A percentile compares a stretch with the other conserved stretches of the same genome.
These are phyloP conservation scores for Eurytemora carolleeae DNA, from an alignment of 1,140 invertebrate species.

Conservation along the genomic window DNA sequence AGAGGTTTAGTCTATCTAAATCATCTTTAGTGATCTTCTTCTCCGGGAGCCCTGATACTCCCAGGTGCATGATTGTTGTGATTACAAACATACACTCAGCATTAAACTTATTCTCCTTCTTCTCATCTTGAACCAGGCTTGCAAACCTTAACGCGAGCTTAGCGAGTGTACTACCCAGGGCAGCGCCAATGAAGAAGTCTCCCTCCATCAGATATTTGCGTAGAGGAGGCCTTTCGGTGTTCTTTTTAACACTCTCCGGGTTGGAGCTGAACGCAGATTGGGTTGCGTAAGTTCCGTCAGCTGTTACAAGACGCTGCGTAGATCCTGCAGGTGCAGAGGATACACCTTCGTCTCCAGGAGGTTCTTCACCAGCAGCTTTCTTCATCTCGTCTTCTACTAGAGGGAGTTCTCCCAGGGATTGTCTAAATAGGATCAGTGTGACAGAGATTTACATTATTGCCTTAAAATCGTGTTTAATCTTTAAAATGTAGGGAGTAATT, in stretches of 20 bases:
- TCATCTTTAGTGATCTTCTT: slow-evolving; percentile 85
- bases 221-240: slow-evolving; percentile 48
- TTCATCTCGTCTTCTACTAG: slow-evolving; percentile 72
- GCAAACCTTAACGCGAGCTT: slow-evolving; percentile 62
- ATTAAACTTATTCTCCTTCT: slow-evolving; percentile 42
- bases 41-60: slow-evolving; percentile 37
- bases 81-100: slow-evolving; percentile 73
- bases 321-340: slow-evolving; percentile 12
- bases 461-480: too few relatives aligned
- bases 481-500: too few relatives aligned
- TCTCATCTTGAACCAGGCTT: background rate
- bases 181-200: slow-evolving; percentile 87
- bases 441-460: too few relatives aligned
- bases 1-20: slow-evolving; percentile 66
- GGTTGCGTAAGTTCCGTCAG: slow-evolving; percentile 94
- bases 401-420: slow-evolving; percentile 62
- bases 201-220: slow-evolving; percentile 76
- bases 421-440: too few relatives aligned
- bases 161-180: slow-evolving; percentile 67
- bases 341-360: slow-evolving; percentile 25
- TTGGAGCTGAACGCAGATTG: slow-evolving; percentile 80
- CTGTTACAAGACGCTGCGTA: slow-evolving; percentile 54
- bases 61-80: slow-evolving; percentile 62
- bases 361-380: slow-evolving; percentile 35
- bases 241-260: slow-evolving; percentile 38